phyloP scores from a whole-genome alignment of 1,140 invertebrate genomes.

The Brachionus rubens region DNA sequence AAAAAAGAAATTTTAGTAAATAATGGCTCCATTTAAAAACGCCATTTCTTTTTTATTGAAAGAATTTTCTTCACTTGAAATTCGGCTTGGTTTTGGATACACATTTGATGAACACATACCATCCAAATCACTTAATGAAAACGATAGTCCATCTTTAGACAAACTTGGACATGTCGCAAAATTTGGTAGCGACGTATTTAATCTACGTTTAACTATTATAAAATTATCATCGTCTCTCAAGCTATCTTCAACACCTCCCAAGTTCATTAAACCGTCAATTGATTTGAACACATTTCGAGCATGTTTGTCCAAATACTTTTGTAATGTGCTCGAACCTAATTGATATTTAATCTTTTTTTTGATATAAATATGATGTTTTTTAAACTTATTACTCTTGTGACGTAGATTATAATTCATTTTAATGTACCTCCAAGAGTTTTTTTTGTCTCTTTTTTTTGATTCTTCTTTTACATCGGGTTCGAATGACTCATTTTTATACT shows the following conservation, averaged over 20 bases:
- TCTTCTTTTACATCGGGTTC: background rate
- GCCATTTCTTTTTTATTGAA: background rate
- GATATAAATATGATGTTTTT: background rate
- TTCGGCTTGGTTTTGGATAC: slow-evolving; percentile 34
- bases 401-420: slow-evolving; percentile 16
- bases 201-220: background rate
- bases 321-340: background rate
- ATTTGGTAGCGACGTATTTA: slow-evolving; percentile 19
- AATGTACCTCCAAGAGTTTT: slow-evolving; percentile 28
- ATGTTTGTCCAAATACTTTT: background rate
- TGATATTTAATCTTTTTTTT: slow-evolving; percentile 15
- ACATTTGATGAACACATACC: slow-evolving; percentile 29
- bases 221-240: slow-evolving; percentile 8
- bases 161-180: background rate
- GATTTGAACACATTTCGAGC: slow-evolving; percentile 18
- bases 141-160: background rate
- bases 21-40: slow-evolving; percentile 15
- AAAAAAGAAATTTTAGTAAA: no score
- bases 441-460: background rate
- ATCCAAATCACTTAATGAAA: background rate
- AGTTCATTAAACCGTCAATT: slow-evolving; percentile 9
- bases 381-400: background rate
- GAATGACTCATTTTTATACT: slow-evolving; percentile 1
- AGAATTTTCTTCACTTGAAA: background rate
- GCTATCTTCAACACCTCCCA: background rate